Evolutionary conservation across 2,113 vertebrate genomes (phyloP).

Genomic region (Tyto alba): DNA sequence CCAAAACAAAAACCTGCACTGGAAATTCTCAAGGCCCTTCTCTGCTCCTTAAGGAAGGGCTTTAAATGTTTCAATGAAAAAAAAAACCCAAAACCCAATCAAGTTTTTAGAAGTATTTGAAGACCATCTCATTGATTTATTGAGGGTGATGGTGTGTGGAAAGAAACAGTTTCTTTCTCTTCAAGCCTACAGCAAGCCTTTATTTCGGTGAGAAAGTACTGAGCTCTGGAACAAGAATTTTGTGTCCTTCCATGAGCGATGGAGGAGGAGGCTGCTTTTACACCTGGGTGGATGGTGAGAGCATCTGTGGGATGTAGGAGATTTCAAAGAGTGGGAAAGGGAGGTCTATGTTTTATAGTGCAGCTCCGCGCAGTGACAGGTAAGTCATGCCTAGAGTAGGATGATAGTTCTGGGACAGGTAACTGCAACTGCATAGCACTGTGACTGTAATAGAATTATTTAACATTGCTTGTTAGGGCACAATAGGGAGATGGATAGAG

Average conservation of each 20-base stretch:
- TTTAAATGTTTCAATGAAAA: neutral
- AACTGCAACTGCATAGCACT: neutral
- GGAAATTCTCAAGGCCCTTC: neutral
- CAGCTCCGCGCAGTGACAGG: neutral
- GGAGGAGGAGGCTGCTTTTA: neutral
- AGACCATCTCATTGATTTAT: constrained; percentile 48
- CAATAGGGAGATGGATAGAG: fast-evolving
- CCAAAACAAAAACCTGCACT: neutral
- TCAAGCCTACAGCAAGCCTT: constrained; percentile 15
- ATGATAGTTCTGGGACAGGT: neutral
- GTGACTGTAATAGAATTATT: neutral
- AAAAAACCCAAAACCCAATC: too few species aligned
- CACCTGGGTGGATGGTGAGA: fast-evolving
- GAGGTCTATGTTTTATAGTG: neutral
- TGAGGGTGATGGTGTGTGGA: constrained; percentile 18
- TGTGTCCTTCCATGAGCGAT: neutral
- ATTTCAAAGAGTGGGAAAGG: neutral
- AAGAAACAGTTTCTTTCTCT: constrained; percentile 8
- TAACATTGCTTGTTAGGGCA: neutral
- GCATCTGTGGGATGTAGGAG: neutral
- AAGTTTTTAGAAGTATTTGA: constrained; percentile 7
- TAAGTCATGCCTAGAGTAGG: neutral
- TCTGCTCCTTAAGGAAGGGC: neutral
- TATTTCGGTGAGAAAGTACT: neutral
- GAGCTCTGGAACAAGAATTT: neutral